Conservation (phyloP, 2,888 invertebrate species). For the Cheilosia pagana region DNA sequence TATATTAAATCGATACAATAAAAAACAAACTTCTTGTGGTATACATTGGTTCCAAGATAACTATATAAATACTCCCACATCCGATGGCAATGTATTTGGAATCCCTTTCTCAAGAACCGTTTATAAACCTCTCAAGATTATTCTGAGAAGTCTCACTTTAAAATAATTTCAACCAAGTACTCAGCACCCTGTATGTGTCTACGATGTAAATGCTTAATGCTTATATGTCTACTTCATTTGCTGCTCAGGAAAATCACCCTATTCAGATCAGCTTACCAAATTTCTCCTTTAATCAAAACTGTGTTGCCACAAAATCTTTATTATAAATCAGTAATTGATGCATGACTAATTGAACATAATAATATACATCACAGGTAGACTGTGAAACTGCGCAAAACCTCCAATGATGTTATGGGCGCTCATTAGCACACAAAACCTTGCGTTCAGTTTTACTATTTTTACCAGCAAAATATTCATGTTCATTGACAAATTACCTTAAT, state of each 20-base stretch:
- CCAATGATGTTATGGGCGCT: not conserved
- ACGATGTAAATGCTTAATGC: no score
- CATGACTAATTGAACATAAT: not conserved
- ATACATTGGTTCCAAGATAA: no score
- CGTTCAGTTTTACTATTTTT: constrained; percentile 51
- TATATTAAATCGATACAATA: no score
- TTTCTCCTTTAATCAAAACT: constrained; percentile 3
- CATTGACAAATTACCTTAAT: constrained; percentile 59
- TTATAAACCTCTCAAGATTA: no score
- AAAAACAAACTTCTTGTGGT: no score
- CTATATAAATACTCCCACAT: no score
- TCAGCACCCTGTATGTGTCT: no score
- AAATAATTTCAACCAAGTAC: no score
- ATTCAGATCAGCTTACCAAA: not conserved
- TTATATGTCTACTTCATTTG: no score
- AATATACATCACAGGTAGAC: constrained; percentile 3
- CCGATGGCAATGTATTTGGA: no score
- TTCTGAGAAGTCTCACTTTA: no score
- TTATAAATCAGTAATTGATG: not conserved
- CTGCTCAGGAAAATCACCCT: not conserved
- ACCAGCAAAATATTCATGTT: constrained; percentile 50
- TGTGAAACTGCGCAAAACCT: constrained; percentile 2
- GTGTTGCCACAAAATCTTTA: not conserved
- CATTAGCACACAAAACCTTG: constrained; percentile 6
- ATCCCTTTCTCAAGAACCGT: no score